These are phyloP conservation scores for Stenichneumon culpator DNA, from an alignment of 2,888 invertebrate species.

Conservation along the genomic window DNA sequence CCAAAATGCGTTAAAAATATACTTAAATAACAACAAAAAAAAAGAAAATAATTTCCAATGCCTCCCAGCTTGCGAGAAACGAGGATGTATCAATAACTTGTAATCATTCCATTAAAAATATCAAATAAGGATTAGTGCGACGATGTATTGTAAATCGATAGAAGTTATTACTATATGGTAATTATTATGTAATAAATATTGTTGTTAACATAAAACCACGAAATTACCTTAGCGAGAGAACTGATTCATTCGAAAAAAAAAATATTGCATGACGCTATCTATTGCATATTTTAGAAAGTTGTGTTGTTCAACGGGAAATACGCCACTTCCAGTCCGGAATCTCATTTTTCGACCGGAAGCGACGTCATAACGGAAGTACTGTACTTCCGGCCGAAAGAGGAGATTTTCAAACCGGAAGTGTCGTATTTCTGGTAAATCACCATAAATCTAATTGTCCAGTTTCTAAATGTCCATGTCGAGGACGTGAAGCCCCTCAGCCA, in stretches of 20 bases:
- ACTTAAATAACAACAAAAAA: conserved; percentile 43
- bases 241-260: conserved; percentile 77
- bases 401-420: too few species aligned
- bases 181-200: conserved; percentile 85
- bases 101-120: conserved; percentile 82
- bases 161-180: conserved; percentile 84
- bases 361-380: too few species aligned
- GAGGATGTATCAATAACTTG: conserved; percentile 82
- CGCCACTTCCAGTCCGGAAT: too few species aligned
- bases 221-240: conserved; percentile 45
- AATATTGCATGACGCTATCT: background rate
- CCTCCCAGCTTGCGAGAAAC: conserved; percentile 78
- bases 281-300: too few species aligned
- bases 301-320: too few species aligned
- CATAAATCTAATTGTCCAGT: too few species aligned
- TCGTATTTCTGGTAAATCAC: too few species aligned
- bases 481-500: too few species aligned
- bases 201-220: conserved; percentile 83
- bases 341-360: too few species aligned
- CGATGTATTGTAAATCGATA: conserved; percentile 84
- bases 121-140: conserved; percentile 82
- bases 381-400: too few species aligned
- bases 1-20: conserved; percentile 45
- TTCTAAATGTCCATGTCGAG: too few species aligned
- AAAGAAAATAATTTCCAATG: conserved; percentile 69